Base-by-base conservation (phyloP, 2,113 vertebrate species). In the Dipodomys merriami region DNA sequence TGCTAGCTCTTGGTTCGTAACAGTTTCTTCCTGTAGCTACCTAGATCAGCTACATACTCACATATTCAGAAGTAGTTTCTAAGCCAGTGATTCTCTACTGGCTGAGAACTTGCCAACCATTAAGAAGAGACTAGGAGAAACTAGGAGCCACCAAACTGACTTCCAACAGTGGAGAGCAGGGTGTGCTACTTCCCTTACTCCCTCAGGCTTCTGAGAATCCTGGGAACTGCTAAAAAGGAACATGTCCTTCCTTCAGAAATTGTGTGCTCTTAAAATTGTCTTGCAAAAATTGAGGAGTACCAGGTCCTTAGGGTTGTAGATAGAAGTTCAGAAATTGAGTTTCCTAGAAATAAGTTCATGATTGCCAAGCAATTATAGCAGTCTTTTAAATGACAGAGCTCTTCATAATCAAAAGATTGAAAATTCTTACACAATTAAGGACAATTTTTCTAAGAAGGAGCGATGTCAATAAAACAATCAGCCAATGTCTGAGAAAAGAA, bases 361-460 rank as follows among this genome's bases (percentile, higher is more conserved):
- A 83, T 62, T 90, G 74, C 90, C 79, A 91, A 83, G 89, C 20
- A 49, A 68, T 60, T 83, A 5, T 15, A 92, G 86, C 60, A 83
- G 57, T 95, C 49, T 91, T 90, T 67, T 91, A 95, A 96, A 91
- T 71, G 11, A 11, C 22, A 94, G 80, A n/a, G 23, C 7, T 74
- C 72, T 87, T 95, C 39, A 72, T 74, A 72, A 94, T 53, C 87
- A 79, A 90, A 82, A 93, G n/a, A 91, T 0, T 80, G 49, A 76
- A 95, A 94, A 78, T 64, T 84, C 49, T 27, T 76, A 49, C 35
- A 72, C 82, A 91, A 57, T 57, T 57, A 82, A 83, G 16, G 72
- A 83, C 23, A 88, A 80, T 6, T 49, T 68, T 64, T 64, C 23
- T 64, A 23, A 78, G 79, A 91, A 46, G 68, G 71, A 53, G 8